Base-by-base conservation (phyloP, 2,888 invertebrate genomes). In the Chironomus riparius region DNA sequence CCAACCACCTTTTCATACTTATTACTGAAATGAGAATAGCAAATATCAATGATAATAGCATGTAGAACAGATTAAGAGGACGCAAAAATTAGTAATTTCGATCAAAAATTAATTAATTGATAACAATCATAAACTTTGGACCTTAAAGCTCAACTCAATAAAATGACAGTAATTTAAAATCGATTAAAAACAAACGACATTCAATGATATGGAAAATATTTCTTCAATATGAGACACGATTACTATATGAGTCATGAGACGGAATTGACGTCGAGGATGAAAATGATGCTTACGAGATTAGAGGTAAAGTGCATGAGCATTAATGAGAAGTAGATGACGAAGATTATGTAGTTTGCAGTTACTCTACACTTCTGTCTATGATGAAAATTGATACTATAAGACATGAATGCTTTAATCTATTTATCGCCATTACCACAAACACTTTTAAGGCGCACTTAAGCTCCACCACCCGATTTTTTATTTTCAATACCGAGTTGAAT, bases 91-190 rank as follows among this genome's bases (percentile, higher is more conserved):
- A 65, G 74, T 74, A 21, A 38, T 68, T 74, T 74, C 68, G 65
- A 74, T 74, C 74, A 68, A 74, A 74, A 74, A 74, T 65, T 74
- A 74, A 74, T 74, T 74, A 74, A 74, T 74, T 74, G 74, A 74
- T 74, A 74, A 74, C 74, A 68, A 28, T 74, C 68, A 48, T 74
- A 65, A 68, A 74, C 74, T 74, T 74, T 74, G 74, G 68, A 74
- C 74, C 38, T 38, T 38, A 38, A 74, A 74, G 65, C 21, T 65
- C 65, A 65, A 65, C 38, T 38, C 74, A 13, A n/a, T 12, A 47
- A 74, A 74, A 74, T 74, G 74, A 74, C 68, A 68, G 74, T 68
- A 74, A 74, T 74, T 74, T 74, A 65, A 74, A 74, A 74, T 74
- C 74, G 65, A 74, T 74, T 74, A 68, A 74, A 72, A 62, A 68